These are phyloP conservation scores for Sinopyrophorus schimmeli DNA, from an alignment of 2,888 invertebrate species.

Conservation along the genomic window DNA sequence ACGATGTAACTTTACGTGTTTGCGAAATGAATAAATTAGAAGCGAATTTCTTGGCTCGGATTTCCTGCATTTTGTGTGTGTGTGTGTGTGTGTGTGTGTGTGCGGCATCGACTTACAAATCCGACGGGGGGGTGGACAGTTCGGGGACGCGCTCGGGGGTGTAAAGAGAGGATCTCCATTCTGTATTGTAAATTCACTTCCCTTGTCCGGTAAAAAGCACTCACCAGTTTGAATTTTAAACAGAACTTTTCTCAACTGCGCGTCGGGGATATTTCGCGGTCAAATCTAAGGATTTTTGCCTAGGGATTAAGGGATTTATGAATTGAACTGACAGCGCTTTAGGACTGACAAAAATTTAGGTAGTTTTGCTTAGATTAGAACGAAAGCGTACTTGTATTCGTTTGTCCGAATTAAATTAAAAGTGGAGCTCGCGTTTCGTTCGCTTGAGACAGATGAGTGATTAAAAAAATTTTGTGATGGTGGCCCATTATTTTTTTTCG, in stretches of 20 bases:
- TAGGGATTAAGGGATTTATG: conserved; percentile 28
- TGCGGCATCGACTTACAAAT: conserved; percentile 51
- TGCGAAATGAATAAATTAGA: conserved; percentile 8
- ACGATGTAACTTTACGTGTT: no score
- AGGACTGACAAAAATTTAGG: no score
- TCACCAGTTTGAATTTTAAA: conserved; percentile 53
- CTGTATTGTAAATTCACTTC: conserved; percentile 58
- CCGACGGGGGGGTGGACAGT: conserved; percentile 53
- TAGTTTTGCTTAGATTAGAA: no score
- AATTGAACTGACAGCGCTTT: conserved; percentile 2
- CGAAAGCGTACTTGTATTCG: no score
- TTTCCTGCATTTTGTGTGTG: conserved; percentile 26
- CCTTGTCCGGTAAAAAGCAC: conserved; percentile 58
- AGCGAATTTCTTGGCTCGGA: conserved; percentile 33
- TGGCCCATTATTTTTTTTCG: no score
- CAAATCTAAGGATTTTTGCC: conserved; percentile 35
- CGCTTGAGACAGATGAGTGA: not conserved
- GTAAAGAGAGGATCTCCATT: conserved; percentile 44
- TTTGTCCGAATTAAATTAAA: no score
- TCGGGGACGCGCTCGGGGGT: conserved; percentile 40
- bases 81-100: no score
- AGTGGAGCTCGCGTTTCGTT: conserved; percentile 2
- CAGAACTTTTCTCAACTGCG: conserved; percentile 37
- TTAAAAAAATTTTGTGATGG: no score
- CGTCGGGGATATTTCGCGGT: conserved; percentile 25